phyloP scores from a whole-genome alignment of 2,113 vertebrate species.

The Salminus brasiliensis region DNA sequence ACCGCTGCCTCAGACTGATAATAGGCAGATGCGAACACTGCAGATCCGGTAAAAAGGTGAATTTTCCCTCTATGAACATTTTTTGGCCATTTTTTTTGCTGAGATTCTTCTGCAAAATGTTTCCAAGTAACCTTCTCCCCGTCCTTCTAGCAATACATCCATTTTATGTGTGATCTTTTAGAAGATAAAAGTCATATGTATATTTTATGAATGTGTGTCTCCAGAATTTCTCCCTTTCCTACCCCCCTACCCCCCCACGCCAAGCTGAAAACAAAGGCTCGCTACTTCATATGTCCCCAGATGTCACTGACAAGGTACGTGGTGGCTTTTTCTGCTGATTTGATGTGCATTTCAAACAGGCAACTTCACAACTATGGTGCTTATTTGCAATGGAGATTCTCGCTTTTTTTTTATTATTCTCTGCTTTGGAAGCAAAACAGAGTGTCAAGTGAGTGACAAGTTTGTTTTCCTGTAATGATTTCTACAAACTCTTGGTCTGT shows the following conservation, averaged over 20 bases:
- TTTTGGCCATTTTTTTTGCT: not conserved
- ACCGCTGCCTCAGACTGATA: not conserved
- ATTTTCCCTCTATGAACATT: not conserved
- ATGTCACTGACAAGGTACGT: constrained; percentile 99
- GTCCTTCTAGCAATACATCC: constrained; percentile 75
- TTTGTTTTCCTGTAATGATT: constrained; percentile 84
- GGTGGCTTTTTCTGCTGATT: constrained; percentile 89
- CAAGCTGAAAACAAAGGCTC: constrained; percentile 83
- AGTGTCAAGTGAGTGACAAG: constrained; percentile 81
- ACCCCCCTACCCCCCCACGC: constrained; percentile 27
- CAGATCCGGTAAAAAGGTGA: not conserved
- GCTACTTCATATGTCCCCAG: constrained; percentile 98
- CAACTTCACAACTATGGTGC: constrained; percentile 93
- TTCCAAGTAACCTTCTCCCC: constrained; percentile 59
- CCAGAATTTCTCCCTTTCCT: constrained; percentile 84
- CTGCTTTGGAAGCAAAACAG: constrained; percentile 77
- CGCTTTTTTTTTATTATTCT: constrained; percentile 71
- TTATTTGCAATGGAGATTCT: constrained; percentile 84
- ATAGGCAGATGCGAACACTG: not conserved
- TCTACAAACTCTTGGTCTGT: constrained; percentile 81
- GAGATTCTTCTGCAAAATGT: constrained; percentile 7
- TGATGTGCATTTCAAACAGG: constrained; percentile 95
- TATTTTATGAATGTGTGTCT: constrained; percentile 91
- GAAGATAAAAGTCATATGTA: constrained; percentile 78
- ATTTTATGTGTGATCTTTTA: constrained; percentile 78